Evolutionary conservation across 2,888 invertebrate species (phyloP), one percentile per base, ranked within the genome.

Genomic region (Helleia helle): DNA sequence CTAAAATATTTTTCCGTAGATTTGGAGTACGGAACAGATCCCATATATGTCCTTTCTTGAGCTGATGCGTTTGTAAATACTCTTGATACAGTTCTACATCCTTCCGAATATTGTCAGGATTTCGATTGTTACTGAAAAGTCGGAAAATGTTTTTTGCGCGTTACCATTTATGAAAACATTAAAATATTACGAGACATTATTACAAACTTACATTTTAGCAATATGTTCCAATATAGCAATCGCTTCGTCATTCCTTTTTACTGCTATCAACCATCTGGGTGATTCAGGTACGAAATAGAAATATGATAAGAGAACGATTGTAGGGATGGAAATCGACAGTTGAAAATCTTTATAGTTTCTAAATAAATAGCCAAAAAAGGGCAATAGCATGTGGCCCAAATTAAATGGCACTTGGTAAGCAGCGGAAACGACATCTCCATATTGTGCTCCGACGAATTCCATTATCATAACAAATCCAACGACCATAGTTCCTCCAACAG

Each of bases 401-500:
- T 90, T 90, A 57, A 90, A 92, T 0, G 91, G 91, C 34, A 89
- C 55, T 66, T 92, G 91, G 59, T 91, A 91, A 0, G 90, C 56
- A 8, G 91, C 89, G 3, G 89, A 87, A 28, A 88, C 76, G 1
- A 76, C 46, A 40, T 88, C 87, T 44, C 89, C 73, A 54, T 85
- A 85, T 50, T 85, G 70, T 0, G 80, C 75, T 1, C 91, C 90
- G 17, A 90, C 86, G 34, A 89, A 84, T 61, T 91, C 91, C 91
- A 91, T 91, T 2, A 90, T 70, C 7, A 91, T 81, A 3, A 86
- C 85, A 39, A 85, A 86, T n/a, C 79, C 73, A 7, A 60, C 70
- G 24, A 93, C 91, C 92, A 95, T 95, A 0, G 92, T 91, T 9
- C 94, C 95, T 34, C 93, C 94, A 1, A 93, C 92, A 1, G 93